Conservation (phyloP, 2,888 invertebrate genomes). For the Ochropleura plecta region DNA sequence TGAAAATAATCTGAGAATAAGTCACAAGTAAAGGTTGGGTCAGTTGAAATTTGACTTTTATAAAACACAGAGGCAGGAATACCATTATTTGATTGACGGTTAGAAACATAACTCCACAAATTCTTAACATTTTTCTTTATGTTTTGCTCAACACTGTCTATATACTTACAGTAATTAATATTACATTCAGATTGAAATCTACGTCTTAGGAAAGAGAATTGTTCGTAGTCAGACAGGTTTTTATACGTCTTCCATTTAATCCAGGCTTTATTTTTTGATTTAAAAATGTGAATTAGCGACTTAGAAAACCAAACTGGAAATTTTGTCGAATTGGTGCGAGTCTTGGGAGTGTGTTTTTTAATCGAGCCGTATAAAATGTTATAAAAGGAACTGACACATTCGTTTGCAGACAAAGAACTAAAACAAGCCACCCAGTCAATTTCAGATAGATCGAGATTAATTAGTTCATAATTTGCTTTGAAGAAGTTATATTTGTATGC, state of each 20-base stretch:
- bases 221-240: not conserved
- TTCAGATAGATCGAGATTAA: too few relatives aligned
- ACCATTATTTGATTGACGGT: not conserved
- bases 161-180: not conserved
- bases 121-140: not conserved
- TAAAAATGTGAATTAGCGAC: not conserved
- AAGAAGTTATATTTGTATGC: too few relatives aligned
- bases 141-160: not conserved
- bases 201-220: not conserved
- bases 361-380: too few relatives aligned
- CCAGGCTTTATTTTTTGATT: not conserved
- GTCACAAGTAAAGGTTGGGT: not conserved
- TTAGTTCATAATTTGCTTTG: too few relatives aligned
- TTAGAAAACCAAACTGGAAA: conserved; percentile 4
- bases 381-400: too few relatives aligned
- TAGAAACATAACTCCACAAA: not conserved
- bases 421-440: too few relatives aligned
- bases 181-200: not conserved
- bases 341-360: not conserved
- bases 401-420: too few relatives aligned
- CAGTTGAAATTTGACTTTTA: not conserved
- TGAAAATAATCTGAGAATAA: not conserved
- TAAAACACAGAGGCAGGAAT: not conserved
- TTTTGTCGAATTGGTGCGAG: not conserved
- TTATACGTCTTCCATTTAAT: conserved; percentile 3